Conservation (phyloP, 2,113 vertebrate genomes). For the Addax nasomaculatus region DNA sequence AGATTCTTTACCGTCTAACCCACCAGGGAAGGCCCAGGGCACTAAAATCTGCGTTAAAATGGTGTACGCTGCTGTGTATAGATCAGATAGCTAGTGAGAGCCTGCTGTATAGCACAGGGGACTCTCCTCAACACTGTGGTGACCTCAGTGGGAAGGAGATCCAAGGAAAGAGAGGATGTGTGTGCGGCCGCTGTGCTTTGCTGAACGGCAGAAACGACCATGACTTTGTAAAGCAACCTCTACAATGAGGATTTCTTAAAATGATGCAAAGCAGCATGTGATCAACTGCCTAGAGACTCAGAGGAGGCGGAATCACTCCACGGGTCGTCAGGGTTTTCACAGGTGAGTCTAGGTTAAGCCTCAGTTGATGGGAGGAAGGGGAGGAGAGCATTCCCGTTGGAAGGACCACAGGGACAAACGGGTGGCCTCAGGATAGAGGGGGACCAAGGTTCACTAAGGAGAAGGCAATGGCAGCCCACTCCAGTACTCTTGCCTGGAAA, state of each 20-base stretch:
- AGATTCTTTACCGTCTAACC: neutral
- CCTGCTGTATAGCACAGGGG: neutral
- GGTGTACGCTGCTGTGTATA: fast-evolving
- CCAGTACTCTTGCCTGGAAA: no score
- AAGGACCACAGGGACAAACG: fast-evolving
- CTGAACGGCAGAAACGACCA: fast-evolving
- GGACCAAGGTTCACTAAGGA: neutral
- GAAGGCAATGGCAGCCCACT: no score
- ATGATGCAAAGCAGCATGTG: neutral
- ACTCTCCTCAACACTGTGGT: fast-evolving
- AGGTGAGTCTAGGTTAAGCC: neutral
- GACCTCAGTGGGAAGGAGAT: neutral
- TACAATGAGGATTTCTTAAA: neutral
- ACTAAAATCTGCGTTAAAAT: neutral
- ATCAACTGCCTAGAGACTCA: neutral
- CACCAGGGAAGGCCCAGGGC: neutral
- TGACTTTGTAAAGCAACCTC: neutral
- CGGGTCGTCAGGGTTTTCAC: fast-evolving
- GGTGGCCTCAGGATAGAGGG: neutral
- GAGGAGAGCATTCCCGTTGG: neutral
- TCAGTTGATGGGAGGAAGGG: neutral
- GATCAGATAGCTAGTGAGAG: neutral
- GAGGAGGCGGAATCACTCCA: neutral
- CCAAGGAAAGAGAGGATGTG: neutral
- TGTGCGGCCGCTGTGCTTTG: fast-evolving